These are phyloP conservation scores for Zaprionus davidi DNA, from an alignment of 1,140 invertebrate genomes.

Conservation along the genomic window DNA sequence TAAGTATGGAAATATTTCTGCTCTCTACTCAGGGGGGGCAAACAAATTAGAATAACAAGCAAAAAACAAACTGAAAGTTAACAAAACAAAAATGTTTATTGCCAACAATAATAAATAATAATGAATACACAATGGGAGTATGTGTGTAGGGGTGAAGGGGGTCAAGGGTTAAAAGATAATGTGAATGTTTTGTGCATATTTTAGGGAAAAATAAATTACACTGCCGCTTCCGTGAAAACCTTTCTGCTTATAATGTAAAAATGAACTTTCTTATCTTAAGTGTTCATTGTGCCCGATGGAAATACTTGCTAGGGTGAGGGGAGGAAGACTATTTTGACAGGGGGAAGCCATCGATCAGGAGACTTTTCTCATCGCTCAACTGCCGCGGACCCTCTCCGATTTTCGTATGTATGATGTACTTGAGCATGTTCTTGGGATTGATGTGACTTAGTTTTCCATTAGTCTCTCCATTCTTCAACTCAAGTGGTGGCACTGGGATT, in stretches of 20 bases:
- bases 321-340: constrained; percentile 30
- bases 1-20: constrained; percentile 2
- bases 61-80: background rate
- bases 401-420: constrained; percentile 94
- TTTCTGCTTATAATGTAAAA: background rate
- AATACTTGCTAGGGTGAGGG: constrained; percentile 1
- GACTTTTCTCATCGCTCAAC: constrained; percentile 85
- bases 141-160: background rate
- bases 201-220: constrained; percentile 9
- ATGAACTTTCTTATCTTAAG: constrained; percentile 10
- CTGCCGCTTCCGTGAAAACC: background rate
- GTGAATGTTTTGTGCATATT: constrained; percentile 12
- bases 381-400: constrained; percentile 89
- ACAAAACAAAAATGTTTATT: constrained; percentile 38
- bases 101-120: constrained; percentile 32
- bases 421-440: constrained; percentile 86
- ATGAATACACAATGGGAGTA: background rate
- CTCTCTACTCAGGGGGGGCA: background rate
- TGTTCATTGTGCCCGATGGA: constrained; percentile 14
- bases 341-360: constrained; percentile 86
- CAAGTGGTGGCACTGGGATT: constrained; percentile 70
- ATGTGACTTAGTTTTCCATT: constrained; percentile 19
- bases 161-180: constrained; percentile 16
- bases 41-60: constrained; percentile 31
- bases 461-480: constrained; percentile 4